These are phyloP conservation scores for Scaptodrosophila lebanonensis DNA, from an alignment of 1,140 invertebrate genomes.

Conservation along the genomic window DNA sequence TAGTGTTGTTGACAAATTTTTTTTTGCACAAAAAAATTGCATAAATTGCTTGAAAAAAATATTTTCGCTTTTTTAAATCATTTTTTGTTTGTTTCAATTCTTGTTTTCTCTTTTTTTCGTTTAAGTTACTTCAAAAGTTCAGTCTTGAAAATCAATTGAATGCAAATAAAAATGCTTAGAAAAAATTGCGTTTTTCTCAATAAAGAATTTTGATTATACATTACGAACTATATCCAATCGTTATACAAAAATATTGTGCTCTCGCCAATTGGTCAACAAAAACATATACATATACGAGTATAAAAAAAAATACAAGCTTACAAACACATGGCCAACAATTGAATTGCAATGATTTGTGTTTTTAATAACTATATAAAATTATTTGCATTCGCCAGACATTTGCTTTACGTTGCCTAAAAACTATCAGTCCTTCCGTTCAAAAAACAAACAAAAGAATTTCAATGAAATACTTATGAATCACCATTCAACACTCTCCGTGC, in stretches of 20 bases:
- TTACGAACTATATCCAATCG: constrained; percentile 26
- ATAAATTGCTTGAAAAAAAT: too few relatives aligned
- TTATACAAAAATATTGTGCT: constrained; percentile 4
- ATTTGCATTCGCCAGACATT: background rate
- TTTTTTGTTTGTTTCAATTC: constrained; percentile 18
- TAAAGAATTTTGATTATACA: constrained; percentile 56
- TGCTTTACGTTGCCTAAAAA: constrained; percentile 37
- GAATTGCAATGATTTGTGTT: constrained; percentile 19
- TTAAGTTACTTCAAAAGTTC: constrained; percentile 58
- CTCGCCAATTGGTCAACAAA: constrained; percentile 46
- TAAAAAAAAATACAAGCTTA: constrained; percentile 13
- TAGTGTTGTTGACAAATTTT: too few relatives aligned
- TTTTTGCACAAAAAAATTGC: constrained; percentile 31
- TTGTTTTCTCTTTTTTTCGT: constrained; percentile 11
- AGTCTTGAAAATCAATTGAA: constrained; percentile 69
- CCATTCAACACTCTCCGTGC: too few relatives aligned
- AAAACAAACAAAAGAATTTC: constrained; percentile 10
- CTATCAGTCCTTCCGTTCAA: constrained; percentile 47
- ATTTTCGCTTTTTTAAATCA: constrained; percentile 20
- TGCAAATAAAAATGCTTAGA: constrained; percentile 28
- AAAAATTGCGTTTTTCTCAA: constrained; percentile 27
- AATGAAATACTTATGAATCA: too few relatives aligned
- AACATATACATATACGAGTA: constrained; percentile 1
- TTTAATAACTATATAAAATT: background rate
- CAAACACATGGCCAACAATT: constrained; percentile 35